phyloP scores from a whole-genome alignment of 2,888 invertebrate species.

The Stenodema calcarata region DNA sequence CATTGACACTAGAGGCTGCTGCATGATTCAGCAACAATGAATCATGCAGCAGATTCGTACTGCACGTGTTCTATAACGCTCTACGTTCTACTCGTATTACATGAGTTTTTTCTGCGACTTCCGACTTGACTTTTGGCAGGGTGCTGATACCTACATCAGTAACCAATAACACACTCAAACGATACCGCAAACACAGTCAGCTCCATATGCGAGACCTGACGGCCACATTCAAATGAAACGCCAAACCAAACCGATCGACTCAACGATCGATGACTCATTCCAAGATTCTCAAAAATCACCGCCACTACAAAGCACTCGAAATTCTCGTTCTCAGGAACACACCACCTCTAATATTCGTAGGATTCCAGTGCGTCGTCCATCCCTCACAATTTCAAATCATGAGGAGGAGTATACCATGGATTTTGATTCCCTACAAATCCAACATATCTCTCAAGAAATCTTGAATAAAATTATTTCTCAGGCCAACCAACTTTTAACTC shows the following conservation, averaged over 20 bases:
- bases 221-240: background rate
- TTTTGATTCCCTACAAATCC: background rate
- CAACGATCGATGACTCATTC: background rate
- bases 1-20: too few relatives aligned
- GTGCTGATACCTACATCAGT: background rate
- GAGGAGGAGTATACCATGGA: background rate
- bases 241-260: background rate
- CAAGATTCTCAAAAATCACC: background rate
- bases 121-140: too few relatives aligned
- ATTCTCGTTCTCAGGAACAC: background rate
- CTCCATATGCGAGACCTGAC: conserved; percentile 1
- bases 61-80: too few relatives aligned
- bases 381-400: background rate
- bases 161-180: background rate
- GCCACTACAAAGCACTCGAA: background rate
- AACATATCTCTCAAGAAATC: conserved; percentile 5
- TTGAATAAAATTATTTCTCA: background rate
- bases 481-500: background rate
- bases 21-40: too few relatives aligned
- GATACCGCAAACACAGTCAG: background rate
- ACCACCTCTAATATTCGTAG: background rate
- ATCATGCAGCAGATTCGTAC: too few relatives aligned
- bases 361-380: background rate
- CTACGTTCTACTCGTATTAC: too few relatives aligned
- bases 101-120: too few relatives aligned